Conservation (phyloP, 1,140 invertebrate genomes). For the Conopomorpha cramerella region DNA sequence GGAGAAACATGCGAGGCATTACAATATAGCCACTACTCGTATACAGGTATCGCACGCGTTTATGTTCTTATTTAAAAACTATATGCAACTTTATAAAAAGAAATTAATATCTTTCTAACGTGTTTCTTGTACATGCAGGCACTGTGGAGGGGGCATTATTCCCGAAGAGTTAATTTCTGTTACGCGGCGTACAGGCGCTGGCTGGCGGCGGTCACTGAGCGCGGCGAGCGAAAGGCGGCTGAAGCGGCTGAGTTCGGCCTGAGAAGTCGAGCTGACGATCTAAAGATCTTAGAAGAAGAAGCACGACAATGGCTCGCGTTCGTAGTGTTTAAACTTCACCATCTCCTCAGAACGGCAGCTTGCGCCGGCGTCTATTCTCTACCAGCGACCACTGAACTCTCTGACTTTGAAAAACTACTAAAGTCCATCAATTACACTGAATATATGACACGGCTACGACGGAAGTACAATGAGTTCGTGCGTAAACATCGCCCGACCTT, state of each 20-base stretch:
- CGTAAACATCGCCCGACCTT: slow-evolving; percentile 31
- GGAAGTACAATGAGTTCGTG: slow-evolving; percentile 44
- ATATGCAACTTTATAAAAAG: slow-evolving; percentile 3
- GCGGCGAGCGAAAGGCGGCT: slow-evolving; percentile 32
- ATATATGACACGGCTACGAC: slow-evolving; percentile 47
- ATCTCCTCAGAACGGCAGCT: slow-evolving; percentile 41
- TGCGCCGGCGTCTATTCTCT: slow-evolving; percentile 48
- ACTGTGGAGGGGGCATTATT: slow-evolving; percentile 42
- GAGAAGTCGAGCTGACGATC: slow-evolving; percentile 32
- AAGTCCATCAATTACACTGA: slow-evolving; percentile 47
- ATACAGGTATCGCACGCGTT: slow-evolving; percentile 37
- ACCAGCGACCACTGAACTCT: slow-evolving; percentile 27
- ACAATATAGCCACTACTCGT: slow-evolving; percentile 21
- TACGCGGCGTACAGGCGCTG: slow-evolving; percentile 42
- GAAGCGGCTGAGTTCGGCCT: slow-evolving; percentile 39
- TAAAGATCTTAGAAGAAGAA: slow-evolving; percentile 44
- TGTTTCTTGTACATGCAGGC: slow-evolving; percentile 14
- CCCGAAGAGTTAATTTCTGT: slow-evolving; percentile 40
- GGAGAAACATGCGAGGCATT: slow-evolving; percentile 30
- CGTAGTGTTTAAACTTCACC: slow-evolving; percentile 55
- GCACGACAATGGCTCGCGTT: slow-evolving; percentile 45
- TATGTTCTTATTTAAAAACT: not conserved
- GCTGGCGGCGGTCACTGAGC: slow-evolving; percentile 32
- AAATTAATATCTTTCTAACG: not conserved
- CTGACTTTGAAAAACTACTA: slow-evolving; percentile 48